Evolutionary conservation across 2,888 invertebrate species (phyloP), one percentile per base, ranked within the genome.

Genomic region (Perizoma affinitatum): DNA sequence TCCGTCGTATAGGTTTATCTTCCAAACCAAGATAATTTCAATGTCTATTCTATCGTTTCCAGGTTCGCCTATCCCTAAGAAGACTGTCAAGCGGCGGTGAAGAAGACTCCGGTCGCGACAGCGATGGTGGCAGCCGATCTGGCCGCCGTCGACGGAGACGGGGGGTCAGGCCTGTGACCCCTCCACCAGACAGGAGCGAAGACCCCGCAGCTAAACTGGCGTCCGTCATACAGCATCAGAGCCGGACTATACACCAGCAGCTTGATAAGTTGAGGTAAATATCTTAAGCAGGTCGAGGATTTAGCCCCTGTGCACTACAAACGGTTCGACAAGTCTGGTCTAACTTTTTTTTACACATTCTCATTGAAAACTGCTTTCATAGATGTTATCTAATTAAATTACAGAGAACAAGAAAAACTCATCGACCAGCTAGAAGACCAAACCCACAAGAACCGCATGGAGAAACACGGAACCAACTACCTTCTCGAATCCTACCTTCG

Each of bases 381-480:
- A 6, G 7, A 6, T 44, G 22, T 43, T 6, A 5, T 22, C 6
- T 22, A 6, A 11, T 79, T 75, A 56, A 6, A 11, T 79, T 75
- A 56, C 89, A 94, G 95, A 72, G 95, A 96, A 75, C 95, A 95
- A 79, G 97, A 97, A 80, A 94, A 95, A 74, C 94, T 96, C 75
- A 97, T 97, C 72, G 95, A 96, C 66, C 94, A 94, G 75, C 93
- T 96, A 71, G 96, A 96, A 89, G 95, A 96, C 76, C 95, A 96
- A 77, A 95, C 96, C 36, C 96, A 96, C 83, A 94, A 94, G 67
- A 94, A 93, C 47, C 90, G 96, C 50, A 95, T 96, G 85, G 94
- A 95, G 67, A 95, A 96, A 74, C 94, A 96, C 76, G 96, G 96
- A 11, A 96, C 96, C 65, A 96, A 96, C 84, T 96, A 96, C 80